A percentile compares a stretch with the other conserved stretches of the same genome.
phyloP scores from a whole-genome alignment of 1,140 invertebrate genomes.

The Coelopa frigida region DNA sequence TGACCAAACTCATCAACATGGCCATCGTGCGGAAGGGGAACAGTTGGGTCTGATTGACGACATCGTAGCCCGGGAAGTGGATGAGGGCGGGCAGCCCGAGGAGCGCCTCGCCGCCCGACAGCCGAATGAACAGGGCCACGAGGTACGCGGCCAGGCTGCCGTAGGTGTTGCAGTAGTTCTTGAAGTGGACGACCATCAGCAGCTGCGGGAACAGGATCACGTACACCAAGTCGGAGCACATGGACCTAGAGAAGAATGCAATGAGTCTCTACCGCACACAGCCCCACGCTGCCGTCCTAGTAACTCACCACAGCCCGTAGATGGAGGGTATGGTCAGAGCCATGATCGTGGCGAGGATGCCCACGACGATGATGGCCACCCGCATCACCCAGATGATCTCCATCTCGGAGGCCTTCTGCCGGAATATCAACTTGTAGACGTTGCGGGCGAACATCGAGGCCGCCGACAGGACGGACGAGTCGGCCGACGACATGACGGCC shows the following conservation, averaged over 20 bases:
- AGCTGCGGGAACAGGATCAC: constrained; percentile 92
- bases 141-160: constrained; percentile 87
- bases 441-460: constrained; percentile 98
- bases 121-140: constrained; percentile 76
- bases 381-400: constrained; percentile 99
- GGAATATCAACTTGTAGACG: constrained; percentile 93
- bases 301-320: constrained; percentile 84
- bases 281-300: too few relatives aligned
- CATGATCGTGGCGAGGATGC: constrained; percentile 87
- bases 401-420: constrained; percentile 88
- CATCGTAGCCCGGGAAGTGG: constrained; percentile 80
- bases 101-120: constrained; percentile 82
- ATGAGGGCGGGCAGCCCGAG: constrained; percentile 77
- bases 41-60: constrained; percentile 60
- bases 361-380: constrained; percentile 85
- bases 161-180: constrained; percentile 91
- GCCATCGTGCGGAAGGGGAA: constrained; percentile 89
- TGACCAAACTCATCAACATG: constrained; percentile 75
- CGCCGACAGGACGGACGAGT: constrained; percentile 93
- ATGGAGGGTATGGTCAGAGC: constrained; percentile 94
- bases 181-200: constrained; percentile 95
- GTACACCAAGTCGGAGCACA: constrained; percentile 97
- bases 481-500: constrained; percentile 97
- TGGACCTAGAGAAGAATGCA: constrained; percentile 55
- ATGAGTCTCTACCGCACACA: too few relatives aligned